Base-by-base conservation (phyloP, 2,113 vertebrate genomes). In the Chloropsis hardwickii region DNA sequence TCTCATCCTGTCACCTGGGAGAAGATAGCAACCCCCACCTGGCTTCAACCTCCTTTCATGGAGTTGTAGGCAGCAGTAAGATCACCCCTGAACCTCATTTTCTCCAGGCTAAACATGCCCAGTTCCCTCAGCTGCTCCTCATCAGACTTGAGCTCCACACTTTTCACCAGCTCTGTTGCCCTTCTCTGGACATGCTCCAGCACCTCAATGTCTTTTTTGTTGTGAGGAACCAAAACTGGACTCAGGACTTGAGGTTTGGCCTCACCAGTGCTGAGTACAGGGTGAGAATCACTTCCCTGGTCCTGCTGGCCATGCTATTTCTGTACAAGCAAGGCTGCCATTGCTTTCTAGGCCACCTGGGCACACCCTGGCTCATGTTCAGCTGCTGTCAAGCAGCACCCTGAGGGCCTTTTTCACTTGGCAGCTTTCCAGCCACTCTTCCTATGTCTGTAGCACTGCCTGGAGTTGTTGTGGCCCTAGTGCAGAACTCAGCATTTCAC, bases 201-300 rank as follows among this genome's bases (percentile, higher is more conserved):
- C 31, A 64, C 14, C 14, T 39, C 37, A 65, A 16, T 44, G 4
- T 7, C 51, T 29, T 47, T n/a, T 31, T 22, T 15, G 14, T n/a
- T 16, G 1, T 14, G 28, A 53, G 13, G 14, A 44, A 9, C 28
- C 33, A 60, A 45, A 53, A 60, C 33, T 60, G 39, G 16, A 45
- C 13, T 29, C 23, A 60, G 39, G 10, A 45, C 16, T 39, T 12
- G 9, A 66, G 16, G 19, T 66, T 53, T 53, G 53, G 6, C 45
- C 53, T 74, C 45, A 33, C 7, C 69, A 60, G 23, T 8, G 9
- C 28, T 4, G 16, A 73, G 33, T 7, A 29, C 11, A 29, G 24
- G 7, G 16, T 0, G 0, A 22, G 13, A n/a, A n/a, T 35, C 69
- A 8, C 45, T 45, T 23, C 19, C 25, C 19, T 58, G 37, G 33